phyloP scores from a whole-genome alignment of 2,888 invertebrate species.

The Globia sparganii region DNA sequence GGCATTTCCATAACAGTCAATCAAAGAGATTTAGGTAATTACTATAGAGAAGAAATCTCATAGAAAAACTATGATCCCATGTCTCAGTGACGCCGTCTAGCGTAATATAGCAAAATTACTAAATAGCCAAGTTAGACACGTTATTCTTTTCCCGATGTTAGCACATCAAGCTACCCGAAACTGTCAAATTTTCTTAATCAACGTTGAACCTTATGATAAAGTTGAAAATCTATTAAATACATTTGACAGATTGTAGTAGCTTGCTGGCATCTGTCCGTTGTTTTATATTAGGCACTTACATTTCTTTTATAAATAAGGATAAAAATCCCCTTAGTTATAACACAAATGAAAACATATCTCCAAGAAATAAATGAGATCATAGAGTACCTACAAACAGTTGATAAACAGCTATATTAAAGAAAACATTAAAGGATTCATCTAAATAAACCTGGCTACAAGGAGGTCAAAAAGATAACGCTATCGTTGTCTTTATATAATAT shows the following conservation, averaged over 20 bases:
- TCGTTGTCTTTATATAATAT: slow-evolving; percentile 71
- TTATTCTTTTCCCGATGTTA: too few relatives aligned
- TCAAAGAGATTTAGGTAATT: not conserved
- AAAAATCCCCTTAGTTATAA: slow-evolving; percentile 20
- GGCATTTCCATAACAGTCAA: not conserved
- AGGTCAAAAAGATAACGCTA: slow-evolving; percentile 73
- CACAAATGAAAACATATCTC: slow-evolving; percentile 38
- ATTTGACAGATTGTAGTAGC: too few relatives aligned
- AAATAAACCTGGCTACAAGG: slow-evolving; percentile 51
- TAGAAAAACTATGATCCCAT: not conserved
- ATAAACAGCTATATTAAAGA: slow-evolving; percentile 55
- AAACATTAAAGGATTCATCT: slow-evolving; percentile 60
- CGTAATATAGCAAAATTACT: not conserved
- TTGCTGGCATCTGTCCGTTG: too few relatives aligned
- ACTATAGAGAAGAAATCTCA: not conserved
- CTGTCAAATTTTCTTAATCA: too few relatives aligned
- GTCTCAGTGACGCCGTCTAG: not conserved
- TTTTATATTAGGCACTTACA: not conserved
- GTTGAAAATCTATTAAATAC: too few relatives aligned
- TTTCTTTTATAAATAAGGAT: slow-evolving; percentile 8
- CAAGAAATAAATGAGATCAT: slow-evolving; percentile 43
- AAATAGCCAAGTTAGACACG: not conserved
- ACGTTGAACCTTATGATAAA: too few relatives aligned
- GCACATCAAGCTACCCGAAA: too few relatives aligned
- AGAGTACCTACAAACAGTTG: slow-evolving; percentile 25